Conservation (phyloP, 1,140 invertebrate genomes). For the Zaprionus davidi region DNA sequence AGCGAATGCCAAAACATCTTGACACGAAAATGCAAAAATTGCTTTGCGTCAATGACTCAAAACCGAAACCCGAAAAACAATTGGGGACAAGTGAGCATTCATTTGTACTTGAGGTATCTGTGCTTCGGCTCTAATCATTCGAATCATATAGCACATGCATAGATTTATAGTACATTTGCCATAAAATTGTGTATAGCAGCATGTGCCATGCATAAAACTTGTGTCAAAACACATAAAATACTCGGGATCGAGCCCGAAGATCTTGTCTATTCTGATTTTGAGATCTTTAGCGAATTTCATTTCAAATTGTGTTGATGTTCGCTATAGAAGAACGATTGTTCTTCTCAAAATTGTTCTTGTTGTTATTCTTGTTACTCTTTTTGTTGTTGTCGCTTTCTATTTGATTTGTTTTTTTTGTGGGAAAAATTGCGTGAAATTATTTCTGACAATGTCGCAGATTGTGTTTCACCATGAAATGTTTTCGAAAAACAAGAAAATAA, state of each 20-base stretch:
- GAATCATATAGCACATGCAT: constrained; percentile 16
- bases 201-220: constrained; percentile 17
- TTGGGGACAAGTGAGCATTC: constrained; percentile 31
- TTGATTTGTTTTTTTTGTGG: constrained; percentile 28
- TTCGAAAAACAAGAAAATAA: constrained; percentile 22
- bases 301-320: constrained; percentile 54
- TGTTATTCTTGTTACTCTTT: constrained; percentile 1
- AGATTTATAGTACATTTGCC: constrained; percentile 14
- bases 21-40: constrained; percentile 82
- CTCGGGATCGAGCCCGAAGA: constrained; percentile 9
- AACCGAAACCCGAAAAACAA: constrained; percentile 54
- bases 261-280: constrained; percentile 36
- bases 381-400: constrained; percentile 25
- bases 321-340: constrained; percentile 29
- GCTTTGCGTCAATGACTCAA: constrained; percentile 82
- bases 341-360: constrained; percentile 5
- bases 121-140: constrained; percentile 25
- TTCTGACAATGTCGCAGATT: constrained; percentile 75
- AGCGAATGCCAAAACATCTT: constrained; percentile 71
- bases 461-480: constrained; percentile 62
- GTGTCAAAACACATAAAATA: constrained; percentile 41
- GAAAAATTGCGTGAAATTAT: constrained; percentile 60
- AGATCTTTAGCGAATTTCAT: constrained; percentile 41
- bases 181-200: constrained; percentile 6
- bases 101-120: constrained; percentile 33